Conservation (phyloP, 2,797 vertebrate genomes). For the Sebastes taczanowskii region DNA sequence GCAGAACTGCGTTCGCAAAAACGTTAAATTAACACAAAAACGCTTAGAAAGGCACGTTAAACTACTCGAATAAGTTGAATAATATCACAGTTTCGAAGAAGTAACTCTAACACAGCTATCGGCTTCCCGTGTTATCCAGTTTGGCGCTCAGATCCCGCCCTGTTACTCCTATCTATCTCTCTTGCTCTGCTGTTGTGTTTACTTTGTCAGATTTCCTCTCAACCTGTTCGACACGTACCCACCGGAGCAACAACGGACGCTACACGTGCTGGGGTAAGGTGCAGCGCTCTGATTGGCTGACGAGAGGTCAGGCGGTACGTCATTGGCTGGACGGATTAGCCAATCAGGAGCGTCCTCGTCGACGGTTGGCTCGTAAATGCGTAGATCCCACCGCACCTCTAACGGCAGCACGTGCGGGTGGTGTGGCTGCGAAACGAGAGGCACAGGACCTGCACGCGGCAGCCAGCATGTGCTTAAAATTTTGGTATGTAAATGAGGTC, state of each 20-base stretch:
- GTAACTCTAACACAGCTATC: neutral
- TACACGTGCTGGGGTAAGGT: constrained; percentile 72
- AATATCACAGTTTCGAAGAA: too few species aligned
- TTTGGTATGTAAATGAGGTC: constrained; percentile 12
- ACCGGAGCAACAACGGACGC: constrained; percentile 10
- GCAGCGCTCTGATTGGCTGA: constrained; percentile 50
- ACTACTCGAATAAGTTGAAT: neutral
- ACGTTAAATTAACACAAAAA: neutral
- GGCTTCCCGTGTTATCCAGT: neutral
- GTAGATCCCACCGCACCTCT: neutral
- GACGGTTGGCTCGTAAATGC: constrained; percentile 51
- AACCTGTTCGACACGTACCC: constrained; percentile 49
- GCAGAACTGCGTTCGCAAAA: neutral
- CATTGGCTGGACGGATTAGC: constrained; percentile 50
- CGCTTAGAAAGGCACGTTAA: neutral
- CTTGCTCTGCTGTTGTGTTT: constrained; percentile 4
- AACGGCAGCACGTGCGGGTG: constrained; percentile 64
- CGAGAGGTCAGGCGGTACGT: accelerated
- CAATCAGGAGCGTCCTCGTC: constrained; percentile 42
- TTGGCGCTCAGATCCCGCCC: neutral
- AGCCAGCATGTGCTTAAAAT: constrained; percentile 9
- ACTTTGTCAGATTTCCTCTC: neutral
- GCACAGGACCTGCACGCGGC: constrained; percentile 55
- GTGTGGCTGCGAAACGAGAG: constrained; percentile 59
- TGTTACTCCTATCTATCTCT: neutral